Evolutionary conservation across 2,113 vertebrate species (phyloP), one percentile per base, ranked within the genome.

Genomic region (Bambusicola thoracicus): DNA sequence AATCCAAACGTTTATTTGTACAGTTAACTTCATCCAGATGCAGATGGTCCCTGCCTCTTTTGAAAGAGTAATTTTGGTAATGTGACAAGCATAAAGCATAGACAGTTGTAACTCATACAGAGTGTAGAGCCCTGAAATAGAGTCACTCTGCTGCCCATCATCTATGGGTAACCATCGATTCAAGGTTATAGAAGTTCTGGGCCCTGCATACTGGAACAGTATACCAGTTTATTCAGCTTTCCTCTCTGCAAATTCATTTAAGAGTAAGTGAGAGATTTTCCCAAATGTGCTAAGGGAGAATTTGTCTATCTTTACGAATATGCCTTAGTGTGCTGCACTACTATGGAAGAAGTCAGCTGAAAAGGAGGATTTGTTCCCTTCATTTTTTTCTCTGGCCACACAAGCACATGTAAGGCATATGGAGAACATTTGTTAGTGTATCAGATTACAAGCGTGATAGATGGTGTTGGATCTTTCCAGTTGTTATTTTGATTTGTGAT

Each of bases 21-120:
- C 80, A 75, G 63, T 74, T 62, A 91, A 90, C 34, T 79, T 93
- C n/a, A 70, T 70, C 72, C 93, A 87, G 87, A 93, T 93, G 79
- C 59, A 83, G 72, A 74, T 55, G 67, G 56, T 55, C 93, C 75
- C 68, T 77, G 17, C 34, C 80, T 67, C 6, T 3, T 58, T 22
- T 74, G 67, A 76, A 94, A 69, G 55, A 95, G 43, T 44, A 49
- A 62, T 88, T 94, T 78, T 77, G 21, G 38, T 90, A 30, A 67
- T 41, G 68, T 83, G 38, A 41, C 55, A 81, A 32, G 59, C 75
- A 62, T 55, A 49, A 43, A 2, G 79, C 80, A 44, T 20, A 85
- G 68, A 46, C 19, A n/a, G 81, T 22, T 73, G n/a, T n/a, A 90
- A 62, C 29, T 82, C 53, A 58, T 40, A 65, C 10, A n/a, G 40